Base-by-base conservation (phyloP, 2,888 invertebrate genomes). In the Lottia gigantea region DNA sequence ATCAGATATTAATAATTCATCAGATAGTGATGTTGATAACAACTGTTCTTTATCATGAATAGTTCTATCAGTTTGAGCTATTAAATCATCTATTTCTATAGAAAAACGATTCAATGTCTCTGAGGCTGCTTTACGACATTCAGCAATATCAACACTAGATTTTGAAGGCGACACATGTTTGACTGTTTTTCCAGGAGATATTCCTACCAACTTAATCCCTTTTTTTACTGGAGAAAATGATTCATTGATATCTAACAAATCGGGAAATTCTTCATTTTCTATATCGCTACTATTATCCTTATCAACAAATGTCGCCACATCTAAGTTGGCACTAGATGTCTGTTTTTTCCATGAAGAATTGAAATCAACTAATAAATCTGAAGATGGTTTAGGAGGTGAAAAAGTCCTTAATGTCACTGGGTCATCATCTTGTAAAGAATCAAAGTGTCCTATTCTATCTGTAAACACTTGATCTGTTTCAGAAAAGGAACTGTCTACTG, bases 1-100 rank as follows among this genome's bases (percentile, higher is more conserved):
- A 55, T 55, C 55, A 0, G 55, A 23, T 23, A 23, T 55, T 23
- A 55, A 55, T 11, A 55, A 12, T 19, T 23, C 23, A 55, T 55
- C 55, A 2, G 23, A 55, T 23, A 55, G 14, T 3, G 55, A 23
- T 55, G 55, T 23, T 55, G 55, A 55, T 23, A 55, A 23, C 19
- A 55, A 23, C 14, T 55, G 55, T 55, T 55, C 55, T 23, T 55
- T 55, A 55, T 55, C 55, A 11, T 55, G 55, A 23, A 55, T 55
- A 23, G 55, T 23, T 19, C 55, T 55, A 23, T 55, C 55, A 19
- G 23, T 23, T 55, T 55, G 19, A 2, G 55, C 55, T 23, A 55
- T 55, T 12, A 55, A 19, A 23, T 55, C 55, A 55, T 55, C 55
- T 23, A 55, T 55, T 55, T 55, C 55, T 55, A 55, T 23, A 23